Conservation (phyloP, 2,113 vertebrate genomes). For the Gobius niger region DNA sequence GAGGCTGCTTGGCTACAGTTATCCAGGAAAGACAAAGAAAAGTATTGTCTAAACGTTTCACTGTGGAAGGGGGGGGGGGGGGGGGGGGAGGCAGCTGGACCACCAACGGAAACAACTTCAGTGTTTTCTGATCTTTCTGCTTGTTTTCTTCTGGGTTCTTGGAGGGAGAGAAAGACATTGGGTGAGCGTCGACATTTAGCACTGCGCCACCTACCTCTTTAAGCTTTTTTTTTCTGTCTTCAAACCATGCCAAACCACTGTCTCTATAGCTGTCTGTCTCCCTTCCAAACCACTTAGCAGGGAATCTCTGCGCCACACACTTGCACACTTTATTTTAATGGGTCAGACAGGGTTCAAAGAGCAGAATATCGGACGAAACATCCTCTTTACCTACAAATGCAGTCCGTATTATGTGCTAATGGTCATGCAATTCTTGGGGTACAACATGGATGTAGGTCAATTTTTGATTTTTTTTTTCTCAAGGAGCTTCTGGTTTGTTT, state of each 20-base stretch:
- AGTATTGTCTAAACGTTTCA: conserved; percentile 43
- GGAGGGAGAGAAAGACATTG: conserved; percentile 44
- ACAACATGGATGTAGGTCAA: too few species aligned
- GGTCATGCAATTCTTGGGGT: conserved; percentile 9
- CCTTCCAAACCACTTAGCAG: conserved; percentile 73
- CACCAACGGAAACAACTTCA: conserved; percentile 55
- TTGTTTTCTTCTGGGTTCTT: conserved; percentile 35
- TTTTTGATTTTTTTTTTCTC: background rate
- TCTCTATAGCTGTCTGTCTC: conserved; percentile 79
- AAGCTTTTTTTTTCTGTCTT: conserved; percentile 20
- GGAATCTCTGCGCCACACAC: conserved; percentile 55
- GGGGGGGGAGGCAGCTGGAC: conserved; percentile 37
- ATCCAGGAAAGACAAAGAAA: conserved; percentile 48
- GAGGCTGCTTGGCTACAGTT: conserved; percentile 31
- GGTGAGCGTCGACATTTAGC: conserved; percentile 57
- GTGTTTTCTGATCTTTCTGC: conserved; percentile 53
- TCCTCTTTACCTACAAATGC: background rate
- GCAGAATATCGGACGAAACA: conserved; percentile 25
- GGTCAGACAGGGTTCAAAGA: conserved; percentile 56
- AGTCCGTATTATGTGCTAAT: conserved; percentile 8
- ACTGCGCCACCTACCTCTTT: conserved; percentile 52
- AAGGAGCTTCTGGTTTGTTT: conserved; percentile 20
- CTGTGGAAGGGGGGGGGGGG: conserved; percentile 27
- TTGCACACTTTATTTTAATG: conserved; percentile 31
- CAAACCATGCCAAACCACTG: conserved; percentile 82